These are phyloP conservation scores for Monopis laevigella DNA, from an alignment of 2,888 invertebrate genomes.

Conservation along the genomic window DNA sequence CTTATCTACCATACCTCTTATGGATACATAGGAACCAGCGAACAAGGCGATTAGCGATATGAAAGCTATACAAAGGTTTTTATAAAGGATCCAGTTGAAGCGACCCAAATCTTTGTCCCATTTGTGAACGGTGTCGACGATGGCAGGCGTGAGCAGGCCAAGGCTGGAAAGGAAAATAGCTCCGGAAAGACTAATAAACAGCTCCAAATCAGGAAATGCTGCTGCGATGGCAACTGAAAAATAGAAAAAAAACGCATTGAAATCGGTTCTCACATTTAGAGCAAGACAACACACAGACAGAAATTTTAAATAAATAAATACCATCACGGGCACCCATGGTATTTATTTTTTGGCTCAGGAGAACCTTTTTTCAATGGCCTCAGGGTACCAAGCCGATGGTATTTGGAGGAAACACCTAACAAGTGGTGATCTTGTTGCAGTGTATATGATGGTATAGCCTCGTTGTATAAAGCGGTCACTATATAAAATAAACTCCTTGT, in stretches of 20 bases:
- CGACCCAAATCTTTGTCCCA: constrained; percentile 74
- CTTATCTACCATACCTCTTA: constrained; percentile 40
- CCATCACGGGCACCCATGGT: too few species aligned
- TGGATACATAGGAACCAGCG: constrained; percentile 48
- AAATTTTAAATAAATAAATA: too few species aligned
- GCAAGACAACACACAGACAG: too few species aligned
- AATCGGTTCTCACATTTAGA: too few species aligned
- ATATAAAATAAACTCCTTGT: too few species aligned
- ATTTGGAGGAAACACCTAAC: too few species aligned
- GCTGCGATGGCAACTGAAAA: constrained; percentile 77
- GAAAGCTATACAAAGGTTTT: constrained; percentile 65
- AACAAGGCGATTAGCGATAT: constrained; percentile 46
- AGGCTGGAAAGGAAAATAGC: constrained; percentile 76
- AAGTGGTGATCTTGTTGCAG: too few species aligned
- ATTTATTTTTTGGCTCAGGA: too few species aligned
- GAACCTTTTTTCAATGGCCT: too few species aligned
- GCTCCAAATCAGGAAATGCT: constrained; percentile 82
- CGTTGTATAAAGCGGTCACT: too few species aligned
- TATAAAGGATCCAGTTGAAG: constrained; percentile 74
- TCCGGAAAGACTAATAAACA: constrained; percentile 89
- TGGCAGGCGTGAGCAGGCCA: constrained; percentile 79
- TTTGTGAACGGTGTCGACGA: constrained; percentile 76
- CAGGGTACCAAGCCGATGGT: too few species aligned
- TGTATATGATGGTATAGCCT: too few species aligned
- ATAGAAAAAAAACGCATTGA: constrained; percentile 14